Evolutionary conservation across 1,140 invertebrate genomes (phyloP).

Genomic region (Diabrotica virgifera): DNA sequence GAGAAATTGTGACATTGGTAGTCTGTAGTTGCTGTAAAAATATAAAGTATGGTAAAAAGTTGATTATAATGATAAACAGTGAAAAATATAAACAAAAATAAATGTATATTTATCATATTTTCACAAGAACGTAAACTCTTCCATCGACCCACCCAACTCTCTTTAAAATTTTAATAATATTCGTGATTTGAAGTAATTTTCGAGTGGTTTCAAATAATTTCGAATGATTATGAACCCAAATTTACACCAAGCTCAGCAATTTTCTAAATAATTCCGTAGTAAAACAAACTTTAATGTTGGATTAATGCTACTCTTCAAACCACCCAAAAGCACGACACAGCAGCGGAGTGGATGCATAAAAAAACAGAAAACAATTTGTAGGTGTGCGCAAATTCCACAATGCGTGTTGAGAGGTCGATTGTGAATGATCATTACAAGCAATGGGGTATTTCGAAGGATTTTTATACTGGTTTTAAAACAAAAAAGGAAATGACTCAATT

Average conservation of each 20-base stretch:
- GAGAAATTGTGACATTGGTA: no score
- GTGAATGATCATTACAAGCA: neutral
- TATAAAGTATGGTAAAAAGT: no score
- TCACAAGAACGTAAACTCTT: no score
- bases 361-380: neutral
- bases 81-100: no score
- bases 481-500: no score
- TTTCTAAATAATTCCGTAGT: constrained; percentile 21
- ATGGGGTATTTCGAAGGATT: neutral
- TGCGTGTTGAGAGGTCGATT: neutral
- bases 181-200: constrained; percentile 31
- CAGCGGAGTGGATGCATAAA: neutral
- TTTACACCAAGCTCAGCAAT: constrained; percentile 21
- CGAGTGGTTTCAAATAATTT: constrained; percentile 25
- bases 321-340: constrained; percentile 16
- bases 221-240: constrained; percentile 17
- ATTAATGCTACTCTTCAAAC: constrained; percentile 11
- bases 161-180: constrained; percentile 31
- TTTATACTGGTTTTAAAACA: neutral
- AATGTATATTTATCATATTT: no score
- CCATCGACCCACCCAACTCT: neutral
- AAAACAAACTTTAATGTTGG: constrained; percentile 17
- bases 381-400: neutral
- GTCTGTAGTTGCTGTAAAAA: no score
- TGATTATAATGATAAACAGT: no score